These are phyloP conservation scores for Siniperca undulata DNA, from an alignment of 2,797 vertebrate genomes.

Conservation along the genomic window DNA sequence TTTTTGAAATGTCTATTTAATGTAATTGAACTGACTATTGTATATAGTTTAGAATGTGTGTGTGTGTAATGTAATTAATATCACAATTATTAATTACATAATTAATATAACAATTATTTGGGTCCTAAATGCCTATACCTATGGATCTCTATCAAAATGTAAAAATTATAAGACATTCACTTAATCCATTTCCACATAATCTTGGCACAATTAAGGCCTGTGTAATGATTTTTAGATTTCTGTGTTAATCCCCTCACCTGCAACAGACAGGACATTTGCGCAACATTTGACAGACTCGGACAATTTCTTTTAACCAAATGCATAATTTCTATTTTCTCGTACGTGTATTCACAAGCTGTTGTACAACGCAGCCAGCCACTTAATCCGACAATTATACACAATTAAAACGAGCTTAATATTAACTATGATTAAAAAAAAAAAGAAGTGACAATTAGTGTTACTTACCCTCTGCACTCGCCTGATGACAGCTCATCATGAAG, in stretches of 20 bases:
- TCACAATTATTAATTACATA: background rate
- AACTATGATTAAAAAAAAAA: background rate
- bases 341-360: background rate
- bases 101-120: background rate
- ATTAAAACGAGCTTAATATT: background rate
- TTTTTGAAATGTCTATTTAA: background rate
- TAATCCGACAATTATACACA: background rate
- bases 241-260: background rate
- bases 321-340: background rate
- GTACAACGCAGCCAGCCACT: background rate
- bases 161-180: background rate
- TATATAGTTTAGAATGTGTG: background rate
- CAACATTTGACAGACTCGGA: fast-evolving
- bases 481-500: conserved; percentile 78
- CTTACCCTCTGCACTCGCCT: conserved; percentile 83
- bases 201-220: background rate
- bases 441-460: conserved; percentile 28
- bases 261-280: background rate
- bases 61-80: background rate
- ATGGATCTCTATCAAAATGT: background rate
- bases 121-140: background rate
- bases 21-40: background rate
- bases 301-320: background rate
- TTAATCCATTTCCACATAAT: background rate
- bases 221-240: background rate